These are phyloP conservation scores for Cheiracanthium punctorium DNA, from an alignment of 2,888 invertebrate species.

Conservation along the genomic window DNA sequence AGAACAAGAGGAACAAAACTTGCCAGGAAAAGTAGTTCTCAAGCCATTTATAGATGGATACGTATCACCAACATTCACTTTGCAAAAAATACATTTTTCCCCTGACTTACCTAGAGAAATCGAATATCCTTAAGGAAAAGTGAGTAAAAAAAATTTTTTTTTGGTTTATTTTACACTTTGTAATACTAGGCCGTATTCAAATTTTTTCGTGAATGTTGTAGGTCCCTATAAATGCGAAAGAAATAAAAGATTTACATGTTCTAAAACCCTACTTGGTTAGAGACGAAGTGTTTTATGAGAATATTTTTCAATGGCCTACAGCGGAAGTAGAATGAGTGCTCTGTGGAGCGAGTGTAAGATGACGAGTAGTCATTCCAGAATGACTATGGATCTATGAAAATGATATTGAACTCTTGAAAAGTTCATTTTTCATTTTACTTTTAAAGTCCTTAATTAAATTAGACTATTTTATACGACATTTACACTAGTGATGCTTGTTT, in stretches of 20 bases:
- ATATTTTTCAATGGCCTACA: not conserved
- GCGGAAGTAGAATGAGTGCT: not conserved
- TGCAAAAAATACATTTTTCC: not conserved
- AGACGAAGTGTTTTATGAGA: slow-evolving; percentile 4
- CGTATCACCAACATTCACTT: not conserved
- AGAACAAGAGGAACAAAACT: not conserved
- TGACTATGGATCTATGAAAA: not conserved
- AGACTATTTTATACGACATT: not conserved
- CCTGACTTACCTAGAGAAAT: not conserved
- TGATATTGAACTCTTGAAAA: not conserved
- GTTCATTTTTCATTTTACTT: not conserved
- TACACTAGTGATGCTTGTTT: not conserved
- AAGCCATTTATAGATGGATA: slow-evolving; percentile 4
- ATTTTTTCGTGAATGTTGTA: slow-evolving; percentile 6
- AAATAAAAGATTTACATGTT: not conserved
- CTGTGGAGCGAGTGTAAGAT: not conserved
- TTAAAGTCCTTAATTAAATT: not conserved
- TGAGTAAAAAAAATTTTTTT: not conserved
- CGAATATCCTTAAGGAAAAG: not conserved
- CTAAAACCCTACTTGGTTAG: slow-evolving; percentile 3
- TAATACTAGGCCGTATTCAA: not conserved
- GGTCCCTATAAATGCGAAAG: not conserved
- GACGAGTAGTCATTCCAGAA: not conserved
- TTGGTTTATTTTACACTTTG: not conserved
- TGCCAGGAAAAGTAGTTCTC: not conserved